These are phyloP conservation scores for Semicossyphus pulcher DNA, from an alignment of 2,113 vertebrate genomes.

Conservation along the genomic window DNA sequence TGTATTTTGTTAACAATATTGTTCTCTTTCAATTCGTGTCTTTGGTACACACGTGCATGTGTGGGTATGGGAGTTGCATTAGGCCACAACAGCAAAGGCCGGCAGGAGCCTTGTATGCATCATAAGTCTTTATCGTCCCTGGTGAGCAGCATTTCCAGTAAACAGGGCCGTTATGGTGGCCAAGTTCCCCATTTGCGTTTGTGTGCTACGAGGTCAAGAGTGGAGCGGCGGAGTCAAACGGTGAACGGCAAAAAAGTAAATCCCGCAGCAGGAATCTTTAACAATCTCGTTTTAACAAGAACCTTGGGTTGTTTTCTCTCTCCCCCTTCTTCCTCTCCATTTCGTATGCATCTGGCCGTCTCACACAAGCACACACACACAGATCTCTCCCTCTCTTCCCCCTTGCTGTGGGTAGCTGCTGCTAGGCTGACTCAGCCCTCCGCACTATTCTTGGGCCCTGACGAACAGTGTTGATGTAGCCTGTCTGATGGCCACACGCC, in stretches of 20 bases:
- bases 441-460: constrained; percentile 76
- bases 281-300: constrained; percentile 70
- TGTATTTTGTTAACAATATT: constrained; percentile 31
- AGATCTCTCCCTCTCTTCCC: constrained; percentile 59
- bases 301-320: constrained; percentile 65
- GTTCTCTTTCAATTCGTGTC: constrained; percentile 17
- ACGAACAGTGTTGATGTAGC: constrained; percentile 79
- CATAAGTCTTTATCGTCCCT: constrained; percentile 80
- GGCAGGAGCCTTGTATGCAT: constrained; percentile 66
- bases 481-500: constrained; percentile 74
- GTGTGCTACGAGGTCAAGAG: constrained; percentile 73
- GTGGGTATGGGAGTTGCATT: constrained; percentile 51
- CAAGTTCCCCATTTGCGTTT: constrained; percentile 58
- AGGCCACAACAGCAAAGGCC: constrained; percentile 60
- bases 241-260: constrained; percentile 69
- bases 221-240: constrained; percentile 63
- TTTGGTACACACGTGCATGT: neutral
- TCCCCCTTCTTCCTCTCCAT: constrained; percentile 47
- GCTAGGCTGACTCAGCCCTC: constrained; percentile 83
- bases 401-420: constrained; percentile 72
- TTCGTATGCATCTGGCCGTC: constrained; percentile 65
- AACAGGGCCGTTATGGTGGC: constrained; percentile 71
- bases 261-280: constrained; percentile 67
- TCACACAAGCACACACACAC: constrained; percentile 59
- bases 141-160: constrained; percentile 80